Evolutionary conservation across 1,140 invertebrate genomes (phyloP), one percentile per base, ranked within the genome.

Genomic region (Aphelenchoides besseyi): DNA sequence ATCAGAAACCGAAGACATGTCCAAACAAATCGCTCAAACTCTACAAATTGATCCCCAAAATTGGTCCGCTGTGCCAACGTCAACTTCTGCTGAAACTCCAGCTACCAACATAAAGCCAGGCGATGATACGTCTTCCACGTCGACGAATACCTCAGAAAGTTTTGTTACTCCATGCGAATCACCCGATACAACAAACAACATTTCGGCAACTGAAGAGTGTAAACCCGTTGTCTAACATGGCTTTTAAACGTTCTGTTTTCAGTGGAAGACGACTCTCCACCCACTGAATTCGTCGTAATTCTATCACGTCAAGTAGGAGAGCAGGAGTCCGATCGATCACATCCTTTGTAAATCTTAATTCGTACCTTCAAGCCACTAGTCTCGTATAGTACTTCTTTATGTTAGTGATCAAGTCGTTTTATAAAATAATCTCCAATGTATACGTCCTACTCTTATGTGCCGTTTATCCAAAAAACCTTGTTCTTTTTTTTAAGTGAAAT

Each of bases 111-210:
- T n/a, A 26, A 28, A n/a, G n/a, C n/a, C n/a, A n/a, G 1, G 18
- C 16, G 30, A 61, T 8, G 57, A 61, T 61, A 2, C 2, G 59
- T 18, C n/a, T 16, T 18, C 1, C 16, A 61, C 26, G n/a, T 12
- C 59, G 30, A 36, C n/a, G 18, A 1, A 29, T n/a, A 36, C 16
- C 30, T 18, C n/a, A 2, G 59, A 61, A n/a, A 61, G 28, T 29
- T 61, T 61, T 36, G 59, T 61, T 36, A 61, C 59, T 30, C 59
- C 59, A n/a, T 61, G 16, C 30, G n/a, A 61, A 36, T 61, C 59
- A n/a, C 59, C 59, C 18, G 59, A 61, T 18, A n/a, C 59, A n/a
- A n/a, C 59, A 16, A n/a, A 61, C n/a, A 61, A 28, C 16, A 61
- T 16, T 30, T 30, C 59, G n/a, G 59, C 26, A 28, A 26, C 16